These are phyloP conservation scores for Amphiduros pacificus DNA, from an alignment of 2,888 invertebrate species.

Conservation along the genomic window DNA sequence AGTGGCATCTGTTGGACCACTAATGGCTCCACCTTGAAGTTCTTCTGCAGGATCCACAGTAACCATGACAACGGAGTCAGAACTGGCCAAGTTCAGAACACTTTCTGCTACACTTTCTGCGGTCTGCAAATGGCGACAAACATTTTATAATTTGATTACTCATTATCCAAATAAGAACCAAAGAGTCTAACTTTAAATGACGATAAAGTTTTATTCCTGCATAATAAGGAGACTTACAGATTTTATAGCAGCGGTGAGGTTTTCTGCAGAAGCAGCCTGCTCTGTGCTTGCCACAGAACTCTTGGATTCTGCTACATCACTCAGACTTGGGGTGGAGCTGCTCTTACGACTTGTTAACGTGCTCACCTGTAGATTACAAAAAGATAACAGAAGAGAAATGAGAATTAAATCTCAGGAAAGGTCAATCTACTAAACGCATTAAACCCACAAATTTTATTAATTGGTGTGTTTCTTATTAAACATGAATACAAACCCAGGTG, in stretches of 20 bases:
- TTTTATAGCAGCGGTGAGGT: slow-evolving; percentile 65
- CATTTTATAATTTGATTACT: too few species aligned
- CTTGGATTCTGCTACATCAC: slow-evolving; percentile 74
- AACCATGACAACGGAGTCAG: slow-evolving; percentile 41
- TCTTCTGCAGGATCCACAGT: slow-evolving; percentile 47
- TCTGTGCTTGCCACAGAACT: slow-evolving; percentile 86
- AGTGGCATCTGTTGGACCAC: neutral
- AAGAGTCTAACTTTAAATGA: too few species aligned
- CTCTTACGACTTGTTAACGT: slow-evolving; percentile 82
- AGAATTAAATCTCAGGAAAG: neutral
- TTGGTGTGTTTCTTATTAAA: too few species aligned
- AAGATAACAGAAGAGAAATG: too few species aligned
- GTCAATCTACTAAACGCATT: too few species aligned
- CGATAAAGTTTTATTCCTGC: too few species aligned
- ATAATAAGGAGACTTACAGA: slow-evolving; percentile 52
- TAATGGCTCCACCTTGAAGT: neutral
- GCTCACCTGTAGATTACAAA: slow-evolving; percentile 44
- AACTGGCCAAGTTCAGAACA: slow-evolving; percentile 67
- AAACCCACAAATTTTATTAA: too few species aligned
- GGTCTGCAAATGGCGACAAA: slow-evolving; percentile 67
- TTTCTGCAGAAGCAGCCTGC: slow-evolving; percentile 93
- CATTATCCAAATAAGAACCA: too few species aligned
- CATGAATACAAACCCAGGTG: too few species aligned
- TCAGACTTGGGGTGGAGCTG: slow-evolving; percentile 89
- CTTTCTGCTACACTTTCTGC: slow-evolving; percentile 88